A percentile compares a stretch with the other conserved stretches of the same genome.
Evolutionary conservation across 2,797 vertebrate genomes (phyloP).

Genomic region (Chaetodon trifasciatus): DNA sequence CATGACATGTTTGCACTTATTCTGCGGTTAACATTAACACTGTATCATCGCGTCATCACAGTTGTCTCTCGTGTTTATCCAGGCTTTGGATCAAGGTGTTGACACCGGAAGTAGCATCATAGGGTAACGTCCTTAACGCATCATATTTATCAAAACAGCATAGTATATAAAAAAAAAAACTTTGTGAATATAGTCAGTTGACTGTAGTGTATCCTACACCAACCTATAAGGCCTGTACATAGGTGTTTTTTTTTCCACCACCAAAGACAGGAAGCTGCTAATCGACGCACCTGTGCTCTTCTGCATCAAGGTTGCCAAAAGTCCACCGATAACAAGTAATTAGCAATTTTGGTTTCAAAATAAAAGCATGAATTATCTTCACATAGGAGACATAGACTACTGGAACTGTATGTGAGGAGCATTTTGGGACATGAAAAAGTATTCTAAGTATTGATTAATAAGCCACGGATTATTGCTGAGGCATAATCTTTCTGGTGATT

Average conservation of each 20-base stretch:
- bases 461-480: background rate
- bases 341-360: constrained; percentile 46
- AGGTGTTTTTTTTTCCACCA: too few relatives aligned
- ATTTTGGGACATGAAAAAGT: background rate
- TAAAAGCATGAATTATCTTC: constrained; percentile 40
- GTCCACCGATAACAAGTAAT: background rate
- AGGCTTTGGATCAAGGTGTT: constrained; percentile 1
- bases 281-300: constrained; percentile 3
- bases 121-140: background rate
- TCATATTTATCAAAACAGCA: background rate
- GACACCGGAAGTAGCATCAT: background rate
- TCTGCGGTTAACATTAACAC: background rate
- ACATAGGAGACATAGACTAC: background rate
- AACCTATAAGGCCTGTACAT: too few relatives aligned
- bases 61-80: background rate
- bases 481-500: background rate
- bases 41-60: background rate
- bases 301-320: background rate
- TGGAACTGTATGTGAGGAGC: too few relatives aligned
- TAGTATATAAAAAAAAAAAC: background rate
- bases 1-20: background rate
- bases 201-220: background rate
- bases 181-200: background rate
- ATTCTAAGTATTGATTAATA: accelerated
- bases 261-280: background rate